Conservation (phyloP, 1,140 invertebrate species). For the silkworm (Bombyx mori) region ASM3026992v2 NC_085116.1:17280501-17281000, state of each 20-base stretch:
- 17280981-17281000: neutral
- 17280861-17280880: conserved; percentile 78
- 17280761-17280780: no score
- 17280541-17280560: conserved; percentile 1
- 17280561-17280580: conserved; percentile 77
- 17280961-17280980: conserved; percentile 2
- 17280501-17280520: neutral
- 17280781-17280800: neutral
- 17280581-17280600: conserved; percentile 93
- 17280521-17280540: neutral
- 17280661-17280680: conserved; percentile 59
- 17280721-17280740: conserved; percentile 76
- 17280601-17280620: conserved; percentile 83
- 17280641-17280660: conserved; percentile 92
- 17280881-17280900: conserved; percentile 88
- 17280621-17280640: conserved; percentile 89
- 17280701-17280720: conserved; percentile 90
- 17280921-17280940: conserved; percentile 52
- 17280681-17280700: conserved; percentile 63
- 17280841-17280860: conserved; percentile 65
- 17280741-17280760: neutral
- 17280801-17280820: conserved; percentile 46
- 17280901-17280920: conserved; percentile 77
- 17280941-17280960: conserved; percentile 10
- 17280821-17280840: conserved; percentile 38